Base-by-base conservation (phyloP, 2,888 invertebrate genomes). In the Serrognathus titanus region DNA sequence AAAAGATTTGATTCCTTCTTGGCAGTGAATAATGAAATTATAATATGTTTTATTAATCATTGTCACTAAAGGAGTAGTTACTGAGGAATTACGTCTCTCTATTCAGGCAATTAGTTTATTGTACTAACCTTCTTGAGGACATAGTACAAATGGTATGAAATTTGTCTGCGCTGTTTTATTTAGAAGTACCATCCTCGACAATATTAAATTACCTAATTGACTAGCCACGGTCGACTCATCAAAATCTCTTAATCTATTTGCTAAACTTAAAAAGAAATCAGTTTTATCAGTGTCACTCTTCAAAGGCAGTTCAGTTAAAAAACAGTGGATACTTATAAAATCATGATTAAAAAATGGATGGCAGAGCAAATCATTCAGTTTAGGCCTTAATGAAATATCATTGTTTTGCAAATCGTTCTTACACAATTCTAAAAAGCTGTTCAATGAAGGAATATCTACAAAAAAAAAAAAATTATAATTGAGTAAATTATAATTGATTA, bases 261-360 rank as follows among this genome's bases (percentile, higher is more conserved):
- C 80, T 65, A 94, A 81, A 63, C 80, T 82, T 38, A 85, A 82
- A 73, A 95, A 95, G 75, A 95, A 95, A 54, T 83, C 79, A 61
- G 84, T 82, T 72, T 89, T 94, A 65, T 94, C 92, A 51, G 81
- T 80, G 64, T 88, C 87, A 55, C 81, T 81, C 75, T 94, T 94
- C 38, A 94, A 72, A 1, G 94, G 90, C 51, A 95, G 78, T 72
- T 92, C 90, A 66, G 86, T 86, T 0, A 95, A 79, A 77, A 94
- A 94, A 61, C 89, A 87, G 73, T 92, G 87, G 64, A 94, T 89
- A 16, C 83, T 80, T 59, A 94, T 87, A 73, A 94, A 94, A 69
- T 92, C 90, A 71, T 93, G 92, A 67, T 88, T 90, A 71, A 90
- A 94, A 76, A 91, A 90, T 46, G 84, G 84, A 76, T 93, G 90